Base-by-base conservation (phyloP, 2,888 invertebrate genomes). In the Drosophila prolongata region DNA sequence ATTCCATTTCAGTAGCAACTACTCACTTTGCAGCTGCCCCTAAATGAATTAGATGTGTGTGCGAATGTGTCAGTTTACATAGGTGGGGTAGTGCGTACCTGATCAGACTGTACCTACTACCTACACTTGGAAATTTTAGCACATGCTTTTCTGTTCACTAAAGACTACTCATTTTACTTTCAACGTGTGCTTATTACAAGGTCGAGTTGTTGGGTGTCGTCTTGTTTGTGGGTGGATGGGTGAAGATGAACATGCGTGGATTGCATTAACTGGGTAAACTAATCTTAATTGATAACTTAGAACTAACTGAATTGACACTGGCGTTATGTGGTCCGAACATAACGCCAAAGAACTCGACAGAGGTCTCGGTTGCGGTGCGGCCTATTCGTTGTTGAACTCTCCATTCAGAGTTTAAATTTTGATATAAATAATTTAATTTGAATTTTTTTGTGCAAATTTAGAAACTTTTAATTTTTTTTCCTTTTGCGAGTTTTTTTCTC, bases 201-300 rank as follows among this genome's bases (percentile, higher is more conserved):
- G 11, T 14, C 14, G 40, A 30, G 30, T n/a, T 34, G 9, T 38
- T 24, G 35, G 14, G 38, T 27, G 38, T 46, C 14, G 19, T 47
- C 60, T 16, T 44, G 27, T 16, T 47, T 55, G 42, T 59, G 60
- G 11, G 11, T 19, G n/a, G 8, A 16, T 11, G 40, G 11, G 27
- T 46, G 30, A 42, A 75, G 71, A 84, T 77, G 72, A 80, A 84
- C 76, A 83, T 71, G 74, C 44, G 59, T 76, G 79, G 76, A 69
- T 80, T 74, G 80, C 71, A 76, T 42, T 14, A 69, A 77, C 59
- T 77, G 50, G 19, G 57, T 37, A 70, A 77, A 76, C 76, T 72
- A 61, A 56, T 58, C 62, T 66, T 71, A 84, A 85, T 53, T 71
- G 35, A 42, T 67, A 81, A 84, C 56, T 54, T 65, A 71, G 50